Evolutionary conservation across 2,888 invertebrate species (phyloP).

Genomic region (Melangyna quadrimaculata): DNA sequence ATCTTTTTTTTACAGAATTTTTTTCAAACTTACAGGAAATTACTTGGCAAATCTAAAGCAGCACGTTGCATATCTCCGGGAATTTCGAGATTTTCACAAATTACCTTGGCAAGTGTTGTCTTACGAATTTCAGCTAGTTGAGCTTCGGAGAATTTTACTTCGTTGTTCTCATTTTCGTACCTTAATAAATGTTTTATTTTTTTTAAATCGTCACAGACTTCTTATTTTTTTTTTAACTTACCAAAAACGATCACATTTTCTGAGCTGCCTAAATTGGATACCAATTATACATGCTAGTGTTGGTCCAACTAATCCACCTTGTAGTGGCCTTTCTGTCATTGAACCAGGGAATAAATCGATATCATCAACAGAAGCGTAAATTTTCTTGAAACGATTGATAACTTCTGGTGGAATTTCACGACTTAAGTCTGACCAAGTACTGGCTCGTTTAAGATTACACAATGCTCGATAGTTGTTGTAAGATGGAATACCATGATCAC

Average conservation of each 20-base stretch:
- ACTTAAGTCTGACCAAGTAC: slow-evolving; percentile 91
- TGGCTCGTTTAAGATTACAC: slow-evolving; percentile 93
- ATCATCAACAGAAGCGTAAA: slow-evolving; percentile 95
- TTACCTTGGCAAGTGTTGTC: slow-evolving; percentile 90
- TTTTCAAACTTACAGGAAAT: slow-evolving; percentile 86
- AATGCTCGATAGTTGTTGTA: slow-evolving; percentile 95
- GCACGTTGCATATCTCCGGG: slow-evolving; percentile 93
- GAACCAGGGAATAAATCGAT: slow-evolving; percentile 98
- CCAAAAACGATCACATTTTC: slow-evolving; percentile 98
- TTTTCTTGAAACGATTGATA: slow-evolving; percentile 88
- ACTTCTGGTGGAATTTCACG: slow-evolving; percentile 93
- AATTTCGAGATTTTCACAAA: slow-evolving; percentile 95
- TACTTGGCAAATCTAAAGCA: slow-evolving; percentile 94
- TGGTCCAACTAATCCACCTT: slow-evolving; percentile 96
- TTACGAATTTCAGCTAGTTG: slow-evolving; percentile 95
- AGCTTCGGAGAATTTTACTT: slow-evolving; percentile 90
- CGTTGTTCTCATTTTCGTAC: slow-evolving; percentile 93
- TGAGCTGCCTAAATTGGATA: slow-evolving; percentile 93
- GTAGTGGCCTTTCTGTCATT: slow-evolving; percentile 92
- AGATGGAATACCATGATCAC: slow-evolving; percentile 93
- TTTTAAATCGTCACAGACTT: neutral
- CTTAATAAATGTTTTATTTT: slow-evolving; percentile 77
- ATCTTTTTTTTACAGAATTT: neutral
- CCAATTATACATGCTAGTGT: slow-evolving; percentile 97
- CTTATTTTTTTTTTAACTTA: slow-evolving; percentile 59